Evolutionary conservation across 2,888 invertebrate genomes (phyloP).

Genomic region (Carpatolechia fugitivella): DNA sequence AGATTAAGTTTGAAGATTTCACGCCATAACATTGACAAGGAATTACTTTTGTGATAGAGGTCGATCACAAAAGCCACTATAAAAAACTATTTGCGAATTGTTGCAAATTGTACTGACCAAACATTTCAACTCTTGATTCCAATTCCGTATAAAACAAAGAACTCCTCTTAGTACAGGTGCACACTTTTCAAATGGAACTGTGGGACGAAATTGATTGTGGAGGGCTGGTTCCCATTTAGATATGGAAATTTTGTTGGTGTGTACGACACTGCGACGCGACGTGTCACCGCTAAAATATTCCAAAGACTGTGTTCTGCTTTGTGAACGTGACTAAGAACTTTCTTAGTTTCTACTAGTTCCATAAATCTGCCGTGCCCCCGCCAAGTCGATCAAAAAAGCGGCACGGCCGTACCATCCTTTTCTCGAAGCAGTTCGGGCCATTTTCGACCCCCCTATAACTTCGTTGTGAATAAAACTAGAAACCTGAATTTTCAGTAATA

Average conservation of each 20-base stretch:
- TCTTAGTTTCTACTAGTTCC: neutral
- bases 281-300: constrained; percentile 50
- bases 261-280: constrained; percentile 50
- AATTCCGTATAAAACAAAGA: constrained; percentile 52
- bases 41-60: neutral
- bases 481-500: too few species aligned
- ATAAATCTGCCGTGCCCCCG: too few species aligned
- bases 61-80: neutral
- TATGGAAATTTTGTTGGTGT: constrained; percentile 69
- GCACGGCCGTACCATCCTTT: too few species aligned
- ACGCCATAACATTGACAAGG: neutral
- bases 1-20: too few species aligned
- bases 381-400: too few species aligned
- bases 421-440: too few species aligned
- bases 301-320: constrained; percentile 26
- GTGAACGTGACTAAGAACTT: constrained; percentile 9
- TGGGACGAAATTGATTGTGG: constrained; percentile 71
- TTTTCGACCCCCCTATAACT: too few species aligned
- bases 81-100: neutral
- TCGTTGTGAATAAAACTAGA: too few species aligned
- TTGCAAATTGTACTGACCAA: constrained; percentile 26
- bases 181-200: constrained; percentile 71
- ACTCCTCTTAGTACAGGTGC: constrained; percentile 66
- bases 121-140: constrained; percentile 51
- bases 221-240: constrained; percentile 74